Conservation (phyloP, 2,888 invertebrate genomes). For the Lamellibrachia satsuma region DNA sequence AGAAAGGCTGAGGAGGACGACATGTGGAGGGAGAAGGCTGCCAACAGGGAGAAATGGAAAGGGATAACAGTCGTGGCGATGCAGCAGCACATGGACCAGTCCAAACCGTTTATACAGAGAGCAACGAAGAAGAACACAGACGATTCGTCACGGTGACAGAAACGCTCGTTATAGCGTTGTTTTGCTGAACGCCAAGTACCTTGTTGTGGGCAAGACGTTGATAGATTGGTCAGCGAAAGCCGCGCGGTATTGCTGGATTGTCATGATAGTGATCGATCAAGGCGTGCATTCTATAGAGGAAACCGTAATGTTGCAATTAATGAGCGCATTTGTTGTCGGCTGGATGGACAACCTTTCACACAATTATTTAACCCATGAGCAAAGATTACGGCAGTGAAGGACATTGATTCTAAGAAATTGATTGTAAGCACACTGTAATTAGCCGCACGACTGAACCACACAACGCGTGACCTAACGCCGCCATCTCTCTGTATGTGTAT, state of each 20-base stretch:
- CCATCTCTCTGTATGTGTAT: background rate
- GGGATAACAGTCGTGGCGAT: too few relatives aligned
- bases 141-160: too few relatives aligned
- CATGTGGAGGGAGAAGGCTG: too few relatives aligned
- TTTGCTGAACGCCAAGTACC: too few relatives aligned
- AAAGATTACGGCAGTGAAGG: background rate
- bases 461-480: background rate
- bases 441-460: background rate
- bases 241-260: background rate
- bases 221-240: background rate
- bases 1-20: too few relatives aligned
- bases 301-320: background rate
- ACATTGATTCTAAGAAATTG: background rate
- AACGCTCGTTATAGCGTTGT: background rate
- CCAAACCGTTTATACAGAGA: too few relatives aligned
- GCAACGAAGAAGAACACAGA: too few relatives aligned
- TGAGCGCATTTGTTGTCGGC: background rate
- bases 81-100: too few relatives aligned
- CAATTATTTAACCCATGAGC: background rate
- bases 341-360: background rate
- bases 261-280: background rate
- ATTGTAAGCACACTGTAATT: background rate
- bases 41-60: too few relatives aligned
- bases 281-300: background rate
- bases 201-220: too few relatives aligned